Percentiles rank a stretch among this genome's conserved stretches.
Evolutionary conservation across 2,797 vertebrate genomes (phyloP).

Genomic region (Microctenopoma lineatum): DNA sequence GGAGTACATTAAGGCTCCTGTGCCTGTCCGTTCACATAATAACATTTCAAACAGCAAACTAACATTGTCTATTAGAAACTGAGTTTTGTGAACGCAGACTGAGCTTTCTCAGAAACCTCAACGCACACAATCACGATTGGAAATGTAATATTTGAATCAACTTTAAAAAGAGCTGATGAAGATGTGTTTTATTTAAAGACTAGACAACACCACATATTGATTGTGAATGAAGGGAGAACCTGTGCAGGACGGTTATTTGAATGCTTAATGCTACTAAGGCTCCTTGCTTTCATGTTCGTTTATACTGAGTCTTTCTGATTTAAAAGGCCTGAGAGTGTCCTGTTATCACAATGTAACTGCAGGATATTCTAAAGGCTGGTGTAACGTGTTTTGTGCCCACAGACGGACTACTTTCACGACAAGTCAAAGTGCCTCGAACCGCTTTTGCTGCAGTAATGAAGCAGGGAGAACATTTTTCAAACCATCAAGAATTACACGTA

Average conservation of each 20-base stretch:
- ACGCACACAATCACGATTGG: not conserved
- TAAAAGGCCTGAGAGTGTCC: not conserved
- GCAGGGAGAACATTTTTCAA: too few relatives aligned
- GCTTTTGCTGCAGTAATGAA: not conserved
- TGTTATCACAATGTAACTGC: not conserved
- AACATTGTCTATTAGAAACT: not conserved
- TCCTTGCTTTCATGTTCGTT: not conserved
- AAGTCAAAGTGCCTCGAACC: not conserved
- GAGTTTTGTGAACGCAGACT: slow-evolving; percentile 7
- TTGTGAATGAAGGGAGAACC: not conserved
- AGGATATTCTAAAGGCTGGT: not conserved
- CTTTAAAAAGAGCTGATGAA: not conserved
- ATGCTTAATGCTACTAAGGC: too few relatives aligned
- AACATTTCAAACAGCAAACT: slow-evolving; percentile 10
- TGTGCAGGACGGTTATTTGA: too few relatives aligned
- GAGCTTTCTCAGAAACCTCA: slow-evolving; percentile 4
- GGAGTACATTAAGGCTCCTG: slow-evolving; percentile 10
- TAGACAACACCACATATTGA: not conserved
- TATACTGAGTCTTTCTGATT: too few relatives aligned
- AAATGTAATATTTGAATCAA: not conserved
- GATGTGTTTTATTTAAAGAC: not conserved
- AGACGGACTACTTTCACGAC: not conserved
- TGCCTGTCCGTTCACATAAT: slow-evolving; percentile 4
- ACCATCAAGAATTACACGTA: too few relatives aligned
- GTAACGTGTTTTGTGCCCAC: too few relatives aligned